Conservation (phyloP, 37 sponge, comb jelly and placozoan species). For the Oscarella lobularis region DNA sequence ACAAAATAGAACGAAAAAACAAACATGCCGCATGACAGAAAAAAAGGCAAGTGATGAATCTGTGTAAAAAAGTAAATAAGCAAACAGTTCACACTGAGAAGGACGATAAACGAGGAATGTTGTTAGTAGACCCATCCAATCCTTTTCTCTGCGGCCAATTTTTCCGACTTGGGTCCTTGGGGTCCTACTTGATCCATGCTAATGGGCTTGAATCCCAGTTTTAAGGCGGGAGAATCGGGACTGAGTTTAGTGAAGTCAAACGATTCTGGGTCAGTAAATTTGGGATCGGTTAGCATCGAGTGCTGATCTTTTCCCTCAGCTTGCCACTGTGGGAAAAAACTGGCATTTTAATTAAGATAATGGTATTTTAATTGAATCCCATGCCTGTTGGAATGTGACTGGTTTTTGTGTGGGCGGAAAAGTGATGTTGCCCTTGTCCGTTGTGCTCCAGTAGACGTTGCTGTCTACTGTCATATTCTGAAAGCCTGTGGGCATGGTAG, state of each 20-base stretch:
- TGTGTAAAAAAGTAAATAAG: not conserved
- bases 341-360: slow-evolving; percentile 7
- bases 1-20: slow-evolving; percentile 51
- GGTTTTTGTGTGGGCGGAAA: not conserved
- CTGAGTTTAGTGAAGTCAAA: not conserved
- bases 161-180: no score
- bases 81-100: no score
- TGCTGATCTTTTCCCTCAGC: not conserved
- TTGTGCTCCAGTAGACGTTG: slow-evolving; percentile 6
- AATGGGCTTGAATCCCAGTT: slow-evolving; percentile 9
- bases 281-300: not conserved
- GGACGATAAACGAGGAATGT: no score
- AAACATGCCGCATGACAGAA: no score
- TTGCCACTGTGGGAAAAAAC: slow-evolving; percentile 30
- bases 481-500: not conserved
- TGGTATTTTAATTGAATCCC: slow-evolving; percentile 6
- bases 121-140: no score
- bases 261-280: not conserved
- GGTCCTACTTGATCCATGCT: not conserved
- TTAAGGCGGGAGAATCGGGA: not conserved
- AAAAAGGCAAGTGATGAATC: no score
- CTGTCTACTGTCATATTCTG: not conserved
- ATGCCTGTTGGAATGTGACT: not conserved
- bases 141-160: no score
- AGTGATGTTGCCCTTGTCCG: not conserved